Evolutionary conservation across 2,888 invertebrate species (phyloP).

Genomic region (Lepidonotus clava): DNA sequence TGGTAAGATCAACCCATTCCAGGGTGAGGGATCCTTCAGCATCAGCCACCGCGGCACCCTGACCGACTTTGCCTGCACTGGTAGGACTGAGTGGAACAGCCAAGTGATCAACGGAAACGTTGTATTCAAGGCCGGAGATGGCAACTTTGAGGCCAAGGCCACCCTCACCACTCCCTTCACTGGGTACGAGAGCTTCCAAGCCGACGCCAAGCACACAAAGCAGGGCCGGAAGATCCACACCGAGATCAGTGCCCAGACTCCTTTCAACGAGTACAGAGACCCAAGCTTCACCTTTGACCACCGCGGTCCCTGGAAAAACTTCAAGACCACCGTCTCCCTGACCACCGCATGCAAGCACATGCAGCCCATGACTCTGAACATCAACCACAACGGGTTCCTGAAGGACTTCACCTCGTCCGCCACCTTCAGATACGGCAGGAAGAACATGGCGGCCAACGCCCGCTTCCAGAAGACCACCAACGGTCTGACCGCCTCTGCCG

Average conservation of each 20-base stretch:
- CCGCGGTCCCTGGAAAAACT: constrained; percentile 51
- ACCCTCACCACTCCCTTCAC: constrained; percentile 57
- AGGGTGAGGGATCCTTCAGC: constrained; percentile 32
- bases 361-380: not conserved
- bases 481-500: not conserved
- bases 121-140: constrained; percentile 9
- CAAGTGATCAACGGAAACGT: not conserved
- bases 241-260: constrained; percentile 53
- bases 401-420: constrained; percentile 56
- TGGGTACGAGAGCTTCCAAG: constrained; percentile 50
- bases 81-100: not conserved
- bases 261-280: constrained; percentile 52
- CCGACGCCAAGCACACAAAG: constrained; percentile 7
- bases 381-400: constrained; percentile 57
- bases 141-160: constrained; percentile 54
- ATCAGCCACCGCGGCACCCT: constrained; percentile 4
- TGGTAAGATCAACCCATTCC: constrained; percentile 33
- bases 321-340: constrained; percentile 37
- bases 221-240: constrained; percentile 55
- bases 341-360: constrained; percentile 33
- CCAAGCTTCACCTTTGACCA: constrained; percentile 31
- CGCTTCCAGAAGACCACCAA: not conserved
- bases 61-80: not conserved
- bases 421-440: not conserved
- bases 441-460: not conserved